Percentiles rank a stretch among this genome's conserved stretches.
These are phyloP conservation scores for Shinisaurus crocodilurus DNA, from an alignment of 2,113 vertebrate species.

Conservation along the genomic window DNA sequence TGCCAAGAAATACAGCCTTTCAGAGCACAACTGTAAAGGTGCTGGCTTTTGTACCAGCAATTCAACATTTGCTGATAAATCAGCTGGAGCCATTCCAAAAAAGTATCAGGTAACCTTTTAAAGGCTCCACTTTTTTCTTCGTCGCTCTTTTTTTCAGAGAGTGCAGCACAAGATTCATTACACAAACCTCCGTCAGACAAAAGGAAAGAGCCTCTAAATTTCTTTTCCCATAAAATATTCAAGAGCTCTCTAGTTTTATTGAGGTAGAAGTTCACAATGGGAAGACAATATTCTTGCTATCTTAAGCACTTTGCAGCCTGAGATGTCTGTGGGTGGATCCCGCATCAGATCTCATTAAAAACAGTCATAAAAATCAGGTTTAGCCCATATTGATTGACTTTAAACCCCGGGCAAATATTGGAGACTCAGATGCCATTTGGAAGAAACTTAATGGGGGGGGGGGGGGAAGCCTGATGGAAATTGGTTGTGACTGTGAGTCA, in stretches of 20 bases:
- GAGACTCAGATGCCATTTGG: constrained; percentile 45
- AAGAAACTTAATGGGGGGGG: constrained; percentile 52
- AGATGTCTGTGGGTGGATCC: constrained; percentile 41
- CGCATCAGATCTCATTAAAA: constrained; percentile 54
- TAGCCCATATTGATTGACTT: constrained; percentile 53
- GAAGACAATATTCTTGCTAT: constrained; percentile 50
- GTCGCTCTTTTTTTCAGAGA: constrained; percentile 32
- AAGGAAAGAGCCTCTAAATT: constrained; percentile 41
- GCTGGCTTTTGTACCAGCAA: neutral
- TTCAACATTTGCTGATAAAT: constrained; percentile 25
- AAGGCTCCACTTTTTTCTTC: neutral
- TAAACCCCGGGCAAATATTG: constrained; percentile 40
- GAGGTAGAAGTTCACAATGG: constrained; percentile 25
- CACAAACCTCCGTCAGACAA: constrained; percentile 38
- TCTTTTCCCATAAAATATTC: constrained; percentile 47
- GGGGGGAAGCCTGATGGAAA: constrained; percentile 53
- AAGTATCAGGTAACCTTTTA: neutral
- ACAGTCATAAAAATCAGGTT: constrained; percentile 62
- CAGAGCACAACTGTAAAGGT: constrained; percentile 2
- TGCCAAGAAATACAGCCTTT: constrained; percentile 29
- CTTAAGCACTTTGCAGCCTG: constrained; percentile 52
- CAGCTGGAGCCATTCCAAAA: constrained; percentile 19
- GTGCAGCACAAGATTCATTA: constrained; percentile 12
- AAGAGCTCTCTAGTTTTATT: constrained; percentile 35
- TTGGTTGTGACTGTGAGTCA: constrained; percentile 32